Evolutionary conservation across 2,888 invertebrate species (phyloP).

Genomic region (Tetranychus piercei): DNA sequence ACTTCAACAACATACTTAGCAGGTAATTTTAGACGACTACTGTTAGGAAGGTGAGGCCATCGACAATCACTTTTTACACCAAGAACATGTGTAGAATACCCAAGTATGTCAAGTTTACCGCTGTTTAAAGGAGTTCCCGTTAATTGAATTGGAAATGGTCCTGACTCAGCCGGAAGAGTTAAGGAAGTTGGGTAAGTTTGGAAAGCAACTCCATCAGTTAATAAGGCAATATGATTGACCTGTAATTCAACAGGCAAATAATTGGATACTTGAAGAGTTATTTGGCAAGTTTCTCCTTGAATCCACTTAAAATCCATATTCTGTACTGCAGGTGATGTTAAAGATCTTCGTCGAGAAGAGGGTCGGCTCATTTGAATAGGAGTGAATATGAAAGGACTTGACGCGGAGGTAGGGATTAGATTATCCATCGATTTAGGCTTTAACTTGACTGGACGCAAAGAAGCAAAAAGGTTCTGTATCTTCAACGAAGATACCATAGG

Average conservation of each 20-base stretch:
- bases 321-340: background rate
- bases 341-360: slow-evolving; percentile 8
- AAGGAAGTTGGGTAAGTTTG: slow-evolving; percentile 75
- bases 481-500: slow-evolving; percentile 44
- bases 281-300: slow-evolving; percentile 76
- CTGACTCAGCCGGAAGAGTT: slow-evolving; percentile 52
- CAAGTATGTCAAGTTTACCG: slow-evolving; percentile 67
- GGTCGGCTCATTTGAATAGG: slow-evolving; percentile 44
- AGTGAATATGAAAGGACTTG: slow-evolving; percentile 73
- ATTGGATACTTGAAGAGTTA: slow-evolving; percentile 65
- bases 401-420: slow-evolving; percentile 35
- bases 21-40: slow-evolving; percentile 50
- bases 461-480: slow-evolving; percentile 49
- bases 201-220: slow-evolving; percentile 74
- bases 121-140: slow-evolving; percentile 70
- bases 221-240: slow-evolving; percentile 69
- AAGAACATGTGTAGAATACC: slow-evolving; percentile 75
- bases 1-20: slow-evolving; percentile 53
- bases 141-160: slow-evolving; percentile 57
- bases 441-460: slow-evolving; percentile 51
- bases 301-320: slow-evolving; percentile 78
- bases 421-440: slow-evolving; percentile 5
- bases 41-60: slow-evolving; percentile 40
- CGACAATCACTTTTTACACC: slow-evolving; percentile 83
- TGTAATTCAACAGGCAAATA: slow-evolving; percentile 76